Evolutionary conservation across 2,888 invertebrate genomes (phyloP), one percentile per base, ranked within the genome.

Genomic region (Malacosoma neustria): DNA sequence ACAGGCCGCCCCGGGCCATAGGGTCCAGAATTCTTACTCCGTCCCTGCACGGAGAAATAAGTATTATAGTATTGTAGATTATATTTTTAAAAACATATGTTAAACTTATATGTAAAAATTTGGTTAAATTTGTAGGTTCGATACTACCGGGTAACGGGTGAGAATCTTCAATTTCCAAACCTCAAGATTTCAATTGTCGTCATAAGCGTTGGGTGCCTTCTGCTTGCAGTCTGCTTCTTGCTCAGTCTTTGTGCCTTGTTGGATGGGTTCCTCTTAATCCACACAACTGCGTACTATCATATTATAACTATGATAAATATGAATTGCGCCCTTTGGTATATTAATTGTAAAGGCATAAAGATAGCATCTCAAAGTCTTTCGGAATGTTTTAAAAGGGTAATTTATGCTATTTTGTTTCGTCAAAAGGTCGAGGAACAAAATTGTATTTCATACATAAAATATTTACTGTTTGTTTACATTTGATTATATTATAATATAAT

Each of bases 241-340:
- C 64, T 90, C 11, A 87, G 89, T 14, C 69, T 91, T 1, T 89
- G 88, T 44, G 87, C 87, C 2, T 62, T 91, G 9, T 57, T 91
- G 40, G 90, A 90, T 33, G 91, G 91, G 0, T 91, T 90, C 59
- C 85, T 89, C 2, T 57, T 91, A 7, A 87, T 87, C 55, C 91
- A 91, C 49, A 91, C 91, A 0, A 61, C 72, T 1, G 89, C 89
- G 0, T 90, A 90, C 54, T 88, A 88, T 54, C 91, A 91, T 49
- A 90, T 91, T 33, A 89, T 91, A 22, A 91, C 87, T 0, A 91
- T 90, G 89, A 89, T 91, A 35, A 91, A 91, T 51, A 91, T 91
- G 91, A 91, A 91, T 57, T 90, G 90, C 43, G 90, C 91, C 0
- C 72, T 91, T 2, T 91, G 91, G 91, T 91, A 90, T 51, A 91